Base-by-base conservation (phyloP, 2,113 vertebrate genomes). In the Platanista minor region DNA sequence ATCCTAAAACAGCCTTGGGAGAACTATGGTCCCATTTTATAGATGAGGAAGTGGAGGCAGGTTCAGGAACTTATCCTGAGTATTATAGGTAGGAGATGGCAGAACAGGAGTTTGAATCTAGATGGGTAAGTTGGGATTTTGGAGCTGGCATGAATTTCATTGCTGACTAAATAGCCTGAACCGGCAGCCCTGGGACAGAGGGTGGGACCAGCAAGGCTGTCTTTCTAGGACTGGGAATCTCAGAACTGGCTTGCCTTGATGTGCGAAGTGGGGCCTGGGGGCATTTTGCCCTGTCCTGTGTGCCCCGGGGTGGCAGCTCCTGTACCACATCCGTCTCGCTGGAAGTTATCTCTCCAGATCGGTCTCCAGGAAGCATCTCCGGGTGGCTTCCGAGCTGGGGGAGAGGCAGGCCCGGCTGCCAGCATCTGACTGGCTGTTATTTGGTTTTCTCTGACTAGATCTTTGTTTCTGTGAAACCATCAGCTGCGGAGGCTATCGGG, bases 391-490 rank as follows among this genome's bases (percentile, higher is more conserved):
- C 12, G 71, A 89, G 93, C 83, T 1, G n/a, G 87, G 94, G 93
- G 72, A 12, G 91, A 33, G 71, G 94, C 85, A 0, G 39, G 83
- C 92, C 0, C 0, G 61, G 92, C 94, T 52, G 92, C 96, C 94
- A 62, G 97, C 94, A 14, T 93, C 93, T 46, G 95, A 64, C 87
- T 36, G 57, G 93, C 95, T 81, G 93, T 21, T 96, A 61, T 98
- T 95, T 94, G 95, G 91, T 95, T 95, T 97, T 90, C 93, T 95
- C 87, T 98, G 96, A 98, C 83, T 97, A 31, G 91, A 96, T 88
- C 97, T 98, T 97, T 97, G 97, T 98, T 96, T 77, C 95, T 21
- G 74, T 69, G 80, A 62, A 95, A 33, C 15, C 13, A 43, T 18
- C 1, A 4, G 94, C 67, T 0, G 0, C 46, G 1, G 1, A 69